Conservation (phyloP, 2,113 vertebrate species). For the Girardinichthys multiradiatus region DNA sequence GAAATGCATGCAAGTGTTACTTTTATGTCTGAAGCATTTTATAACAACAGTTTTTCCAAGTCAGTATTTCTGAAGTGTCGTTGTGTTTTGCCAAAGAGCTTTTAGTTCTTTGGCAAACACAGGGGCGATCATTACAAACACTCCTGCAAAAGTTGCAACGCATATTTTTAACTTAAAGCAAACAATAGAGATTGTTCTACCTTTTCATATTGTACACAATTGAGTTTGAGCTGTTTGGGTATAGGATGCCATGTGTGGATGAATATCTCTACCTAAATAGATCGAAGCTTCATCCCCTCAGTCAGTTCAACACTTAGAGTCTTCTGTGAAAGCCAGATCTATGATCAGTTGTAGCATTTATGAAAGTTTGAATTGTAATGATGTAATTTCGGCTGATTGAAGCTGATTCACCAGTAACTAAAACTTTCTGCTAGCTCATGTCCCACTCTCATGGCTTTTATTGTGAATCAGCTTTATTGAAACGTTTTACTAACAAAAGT, state of each 20-base stretch:
- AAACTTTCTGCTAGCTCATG: slow-evolving; percentile 14
- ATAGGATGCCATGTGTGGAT: slow-evolving; percentile 26
- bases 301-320: slow-evolving; percentile 24
- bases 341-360: slow-evolving; percentile 58
- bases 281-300: slow-evolving; percentile 5
- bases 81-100: slow-evolving; percentile 21
- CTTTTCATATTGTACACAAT: slow-evolving; percentile 16
- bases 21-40: slow-evolving; percentile 55
- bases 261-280: slow-evolving; percentile 24
- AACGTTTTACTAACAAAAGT: slow-evolving; percentile 6
- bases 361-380: slow-evolving; percentile 41
- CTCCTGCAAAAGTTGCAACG: slow-evolving; percentile 32
- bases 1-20: slow-evolving; percentile 45
- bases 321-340: slow-evolving; percentile 38
- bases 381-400: slow-evolving; percentile 20
- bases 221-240: slow-evolving; percentile 13
- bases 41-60: slow-evolving; percentile 45
- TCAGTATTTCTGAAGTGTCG: slow-evolving; percentile 46
- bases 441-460: slow-evolving; percentile 10
- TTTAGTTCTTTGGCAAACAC: slow-evolving; percentile 36
- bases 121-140: slow-evolving; percentile 34
- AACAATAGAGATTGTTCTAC: slow-evolving; percentile 22
- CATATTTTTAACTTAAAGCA: slow-evolving; percentile 55
- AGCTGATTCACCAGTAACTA: slow-evolving; percentile 9
- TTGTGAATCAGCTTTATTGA: slow-evolving; percentile 4